These are phyloP conservation scores for Stenolophus ochropezus DNA, from an alignment of 2,888 invertebrate species.

Conservation along the genomic window DNA sequence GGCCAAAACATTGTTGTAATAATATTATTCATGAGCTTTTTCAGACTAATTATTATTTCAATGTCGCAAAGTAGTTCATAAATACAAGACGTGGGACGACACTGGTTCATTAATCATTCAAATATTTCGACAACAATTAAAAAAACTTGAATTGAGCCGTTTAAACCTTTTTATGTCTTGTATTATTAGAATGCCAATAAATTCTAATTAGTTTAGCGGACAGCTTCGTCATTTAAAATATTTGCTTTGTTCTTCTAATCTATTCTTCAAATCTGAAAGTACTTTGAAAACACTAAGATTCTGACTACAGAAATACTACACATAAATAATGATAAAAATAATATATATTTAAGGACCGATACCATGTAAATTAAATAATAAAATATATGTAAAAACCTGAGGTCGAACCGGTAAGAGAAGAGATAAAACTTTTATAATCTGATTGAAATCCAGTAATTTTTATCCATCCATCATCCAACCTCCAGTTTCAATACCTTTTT, in stretches of 20 bases:
- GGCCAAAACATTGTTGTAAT: constrained; percentile 1
- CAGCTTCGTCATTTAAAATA: neutral
- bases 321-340: no score
- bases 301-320: no score
- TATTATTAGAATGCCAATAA: neutral
- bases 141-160: neutral
- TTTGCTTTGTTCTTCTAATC: constrained; percentile 21
- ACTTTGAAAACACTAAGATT: no score
- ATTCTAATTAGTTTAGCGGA: constrained; percentile 14
- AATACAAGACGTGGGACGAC: constrained; percentile 30
- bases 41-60: constrained; percentile 32
- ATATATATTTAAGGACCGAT: no score
- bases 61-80: constrained; percentile 17
- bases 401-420: no score
- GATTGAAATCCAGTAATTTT: no score
- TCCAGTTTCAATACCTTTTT: no score
- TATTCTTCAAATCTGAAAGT: constrained; percentile 26
- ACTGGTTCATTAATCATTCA: neutral
- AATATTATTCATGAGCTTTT: constrained; percentile 42
- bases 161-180: neutral
- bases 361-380: no score
- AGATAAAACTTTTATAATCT: no score
- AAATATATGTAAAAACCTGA: no score
- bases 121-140: neutral
- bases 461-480: no score